Conservation (phyloP, 2,113 vertebrate species). For the Thomomys bottae region DNA sequence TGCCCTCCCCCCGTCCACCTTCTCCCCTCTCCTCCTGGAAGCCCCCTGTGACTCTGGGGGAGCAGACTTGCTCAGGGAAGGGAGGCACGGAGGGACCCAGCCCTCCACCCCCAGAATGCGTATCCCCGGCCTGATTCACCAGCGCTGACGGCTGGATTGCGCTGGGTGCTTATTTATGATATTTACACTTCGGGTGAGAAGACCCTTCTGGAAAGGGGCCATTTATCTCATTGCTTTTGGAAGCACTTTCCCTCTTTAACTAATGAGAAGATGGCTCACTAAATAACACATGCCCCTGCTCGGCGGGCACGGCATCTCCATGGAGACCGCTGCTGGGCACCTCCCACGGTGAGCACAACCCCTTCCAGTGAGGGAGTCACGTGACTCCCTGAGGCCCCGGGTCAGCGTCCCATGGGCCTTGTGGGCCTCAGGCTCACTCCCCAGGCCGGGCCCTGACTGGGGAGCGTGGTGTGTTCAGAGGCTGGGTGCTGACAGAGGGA, state of each 20-base stretch:
- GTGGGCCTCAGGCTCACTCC: neutral
- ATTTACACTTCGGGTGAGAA: conserved; percentile 2
- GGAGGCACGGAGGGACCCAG: no score
- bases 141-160: neutral
- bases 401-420: no score
- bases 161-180: neutral
- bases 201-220: neutral
- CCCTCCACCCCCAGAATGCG: no score
- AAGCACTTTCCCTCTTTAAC: conserved; percentile 43
- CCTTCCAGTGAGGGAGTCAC: accelerated
- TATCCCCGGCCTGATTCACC: accelerated
- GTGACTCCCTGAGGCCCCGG: neutral
- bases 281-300: neutral
- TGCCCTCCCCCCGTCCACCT: no score
- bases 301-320: neutral
- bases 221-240: conserved; percentile 2
- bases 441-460: neutral
- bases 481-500: accelerated
- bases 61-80: no score
- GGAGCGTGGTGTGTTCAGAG: neutral
- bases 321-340: accelerated
- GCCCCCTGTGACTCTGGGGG: no score
- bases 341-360: accelerated
- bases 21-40: no score
- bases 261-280: conserved; percentile 23